Conservation (phyloP, 2,888 invertebrate species). For the Drosophila peninsularis region DNA sequence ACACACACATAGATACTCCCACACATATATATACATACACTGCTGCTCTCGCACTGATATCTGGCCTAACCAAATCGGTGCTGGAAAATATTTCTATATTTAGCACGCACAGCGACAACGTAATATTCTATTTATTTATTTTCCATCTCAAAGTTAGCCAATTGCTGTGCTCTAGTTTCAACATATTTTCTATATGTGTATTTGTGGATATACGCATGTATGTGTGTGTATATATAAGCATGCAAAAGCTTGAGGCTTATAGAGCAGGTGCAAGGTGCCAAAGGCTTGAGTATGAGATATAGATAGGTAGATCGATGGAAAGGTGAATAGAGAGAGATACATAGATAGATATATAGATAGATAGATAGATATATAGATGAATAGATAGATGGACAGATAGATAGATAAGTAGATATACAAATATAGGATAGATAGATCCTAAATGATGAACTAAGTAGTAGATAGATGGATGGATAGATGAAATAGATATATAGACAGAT, state of each 20-base stretch:
- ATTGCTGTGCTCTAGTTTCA: slow-evolving; percentile 44
- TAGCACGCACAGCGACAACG: slow-evolving; percentile 35
- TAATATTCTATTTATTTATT: slow-evolving; percentile 7
- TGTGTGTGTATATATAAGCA: not conserved
- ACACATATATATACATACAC: not conserved
- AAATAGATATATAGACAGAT: not conserved
- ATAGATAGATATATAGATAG: not conserved
- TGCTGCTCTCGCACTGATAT: slow-evolving; percentile 21
- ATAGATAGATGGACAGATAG: not conserved
- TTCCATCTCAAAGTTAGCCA: slow-evolving; percentile 8
- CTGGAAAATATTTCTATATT: slow-evolving; percentile 55
- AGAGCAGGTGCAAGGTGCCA: too few relatives aligned
- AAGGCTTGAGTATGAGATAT: too few relatives aligned
- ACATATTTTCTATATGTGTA: not conserved
- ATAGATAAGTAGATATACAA: not conserved
- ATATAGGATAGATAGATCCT: too few relatives aligned
- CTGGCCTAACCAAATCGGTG: slow-evolving; percentile 47
- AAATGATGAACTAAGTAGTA: too few relatives aligned
- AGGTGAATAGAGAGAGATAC: not conserved
- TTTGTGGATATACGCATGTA: not conserved
- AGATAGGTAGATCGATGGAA: not conserved
- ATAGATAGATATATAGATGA: too few relatives aligned
- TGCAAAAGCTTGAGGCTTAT: too few relatives aligned
- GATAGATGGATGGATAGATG: not conserved
- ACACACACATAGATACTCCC: slow-evolving; percentile 3